phyloP scores from a whole-genome alignment of 2,113 vertebrate genomes.

The Isurus oxyrinchus region DNA sequence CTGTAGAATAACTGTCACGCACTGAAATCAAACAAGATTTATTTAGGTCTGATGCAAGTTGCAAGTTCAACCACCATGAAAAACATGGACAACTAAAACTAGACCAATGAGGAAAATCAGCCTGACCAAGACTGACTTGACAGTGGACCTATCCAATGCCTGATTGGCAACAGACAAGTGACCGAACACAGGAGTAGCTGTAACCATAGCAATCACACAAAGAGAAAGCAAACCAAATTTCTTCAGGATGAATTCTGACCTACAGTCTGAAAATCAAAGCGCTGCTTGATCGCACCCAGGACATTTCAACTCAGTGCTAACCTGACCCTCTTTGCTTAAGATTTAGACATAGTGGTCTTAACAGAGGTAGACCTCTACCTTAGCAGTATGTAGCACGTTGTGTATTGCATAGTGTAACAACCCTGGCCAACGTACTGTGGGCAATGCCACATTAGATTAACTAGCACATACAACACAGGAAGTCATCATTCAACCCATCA shows the following conservation, averaged over 20 bases:
- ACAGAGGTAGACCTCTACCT: too few relatives aligned
- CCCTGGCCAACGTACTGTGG: too few relatives aligned
- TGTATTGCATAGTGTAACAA: too few relatives aligned
- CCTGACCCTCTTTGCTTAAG: too few relatives aligned
- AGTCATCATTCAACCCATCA: too few relatives aligned
- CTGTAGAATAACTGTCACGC: neutral
- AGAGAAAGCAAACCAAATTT: neutral
- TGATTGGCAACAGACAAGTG: neutral
- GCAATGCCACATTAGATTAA: too few relatives aligned
- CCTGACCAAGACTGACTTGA: neutral
- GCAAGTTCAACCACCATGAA: neutral
- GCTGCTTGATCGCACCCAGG: neutral
- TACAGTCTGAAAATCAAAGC: neutral
- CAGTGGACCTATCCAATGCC: neutral
- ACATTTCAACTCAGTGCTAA: too few relatives aligned
- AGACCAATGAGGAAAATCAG: neutral
- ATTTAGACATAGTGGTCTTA: too few relatives aligned
- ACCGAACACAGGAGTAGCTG: neutral
- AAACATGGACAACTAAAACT: neutral
- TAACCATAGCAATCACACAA: neutral
- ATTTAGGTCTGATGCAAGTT: neutral
- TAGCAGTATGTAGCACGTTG: too few relatives aligned
- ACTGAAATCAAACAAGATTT: neutral
- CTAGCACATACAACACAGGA: too few relatives aligned
- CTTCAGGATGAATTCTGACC: neutral